Evolutionary conservation across 1,140 invertebrate genomes (phyloP).

Genomic region (Drosophila rufa): DNA sequence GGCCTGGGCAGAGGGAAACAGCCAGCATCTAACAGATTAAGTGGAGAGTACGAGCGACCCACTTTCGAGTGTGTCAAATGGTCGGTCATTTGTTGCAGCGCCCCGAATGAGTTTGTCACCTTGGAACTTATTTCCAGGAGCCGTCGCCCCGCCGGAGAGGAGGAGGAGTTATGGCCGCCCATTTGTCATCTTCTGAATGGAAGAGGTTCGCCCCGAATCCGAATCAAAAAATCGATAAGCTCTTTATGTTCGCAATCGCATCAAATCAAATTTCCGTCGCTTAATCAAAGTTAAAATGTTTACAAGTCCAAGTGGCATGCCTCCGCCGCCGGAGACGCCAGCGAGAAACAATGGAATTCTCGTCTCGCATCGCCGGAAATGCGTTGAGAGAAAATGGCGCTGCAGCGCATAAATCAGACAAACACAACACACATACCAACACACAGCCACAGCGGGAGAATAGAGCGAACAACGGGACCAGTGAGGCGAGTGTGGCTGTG

Average conservation of each 20-base stretch:
- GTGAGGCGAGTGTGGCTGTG: conserved; percentile 11
- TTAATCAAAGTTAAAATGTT: conserved; percentile 79
- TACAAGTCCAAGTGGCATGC: conserved; percentile 51
- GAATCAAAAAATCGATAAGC: conserved; percentile 62
- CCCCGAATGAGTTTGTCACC: conserved; percentile 75
- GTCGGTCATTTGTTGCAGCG: conserved; percentile 73
- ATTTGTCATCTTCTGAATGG: conserved; percentile 67
- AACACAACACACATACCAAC: conserved; percentile 12
- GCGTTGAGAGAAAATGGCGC: conserved; percentile 71
- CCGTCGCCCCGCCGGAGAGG: background rate
- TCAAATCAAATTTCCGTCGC: conserved; percentile 76
- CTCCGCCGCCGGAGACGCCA: conserved; percentile 19
- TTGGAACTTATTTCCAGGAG: conserved; percentile 46
- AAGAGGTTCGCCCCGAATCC: conserved; percentile 16
- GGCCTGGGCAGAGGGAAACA: conserved; percentile 1
- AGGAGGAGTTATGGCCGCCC: conserved; percentile 52
- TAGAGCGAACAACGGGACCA: conserved; percentile 33
- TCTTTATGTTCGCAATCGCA: conserved; percentile 61
- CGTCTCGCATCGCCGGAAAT: conserved; percentile 55
- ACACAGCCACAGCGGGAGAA: conserved; percentile 18
- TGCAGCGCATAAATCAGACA: conserved; percentile 74
- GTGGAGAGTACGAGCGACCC: conserved; percentile 44
- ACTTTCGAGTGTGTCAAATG: conserved; percentile 78
- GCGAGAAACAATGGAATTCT: conserved; percentile 55
- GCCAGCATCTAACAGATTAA: conserved; percentile 60